Percentiles rank a stretch among this genome's conserved stretches.
Evolutionary conservation across 2,797 vertebrate genomes (phyloP).

Genomic region (Nyctalus aviator): DNA sequence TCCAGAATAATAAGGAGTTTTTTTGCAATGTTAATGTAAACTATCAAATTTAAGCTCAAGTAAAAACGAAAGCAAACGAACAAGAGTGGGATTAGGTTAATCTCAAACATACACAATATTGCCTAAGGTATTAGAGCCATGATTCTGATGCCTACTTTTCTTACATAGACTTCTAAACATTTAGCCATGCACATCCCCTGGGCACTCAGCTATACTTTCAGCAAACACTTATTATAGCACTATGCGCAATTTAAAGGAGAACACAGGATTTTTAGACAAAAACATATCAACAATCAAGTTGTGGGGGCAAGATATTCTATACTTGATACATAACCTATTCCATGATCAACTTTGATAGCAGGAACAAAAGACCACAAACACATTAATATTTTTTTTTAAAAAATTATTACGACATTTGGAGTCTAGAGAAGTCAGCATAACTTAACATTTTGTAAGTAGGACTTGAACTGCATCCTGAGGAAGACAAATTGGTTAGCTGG

Average conservation of each 20-base stretch:
- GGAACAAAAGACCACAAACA: not conserved
- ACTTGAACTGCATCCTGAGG: not conserved
- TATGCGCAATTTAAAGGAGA: not conserved
- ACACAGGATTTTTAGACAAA: conserved; percentile 17
- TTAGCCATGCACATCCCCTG: not conserved
- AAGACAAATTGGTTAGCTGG: not conserved
- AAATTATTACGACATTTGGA: not conserved
- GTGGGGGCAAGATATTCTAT: not conserved
- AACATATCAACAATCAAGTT: not conserved
- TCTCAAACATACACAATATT: not conserved
- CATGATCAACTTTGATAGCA: not conserved
- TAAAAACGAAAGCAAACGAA: conserved; percentile 66
- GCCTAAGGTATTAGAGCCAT: not conserved
- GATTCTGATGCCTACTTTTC: not conserved
- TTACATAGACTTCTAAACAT: conserved; percentile 43
- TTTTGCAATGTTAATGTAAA: conserved; percentile 20
- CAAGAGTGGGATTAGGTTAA: conserved; percentile 49
- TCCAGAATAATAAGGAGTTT: conserved; percentile 54
- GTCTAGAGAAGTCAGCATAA: not conserved
- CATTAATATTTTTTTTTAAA: not conserved
- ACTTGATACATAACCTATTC: not conserved
- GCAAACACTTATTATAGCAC: not conserved
- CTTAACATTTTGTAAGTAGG: not conserved
- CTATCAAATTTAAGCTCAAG: conserved; percentile 33
- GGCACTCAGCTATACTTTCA: not conserved